These are phyloP conservation scores for Hiodon alosoides DNA, from an alignment of 2,113 vertebrate genomes.

Conservation along the genomic window DNA sequence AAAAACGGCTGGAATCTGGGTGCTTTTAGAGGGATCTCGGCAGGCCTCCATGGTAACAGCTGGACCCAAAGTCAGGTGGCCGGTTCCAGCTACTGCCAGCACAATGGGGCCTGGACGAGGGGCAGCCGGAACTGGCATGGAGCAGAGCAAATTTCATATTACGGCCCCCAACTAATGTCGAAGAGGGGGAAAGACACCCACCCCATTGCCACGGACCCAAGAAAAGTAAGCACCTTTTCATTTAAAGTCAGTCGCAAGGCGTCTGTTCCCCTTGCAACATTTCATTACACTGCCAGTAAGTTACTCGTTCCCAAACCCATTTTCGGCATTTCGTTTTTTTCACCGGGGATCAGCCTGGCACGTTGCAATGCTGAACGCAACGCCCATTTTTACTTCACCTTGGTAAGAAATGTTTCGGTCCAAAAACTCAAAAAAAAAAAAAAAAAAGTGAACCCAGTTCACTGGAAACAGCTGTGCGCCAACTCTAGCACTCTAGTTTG, in stretches of 20 bases:
- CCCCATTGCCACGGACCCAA: slow-evolving; percentile 12
- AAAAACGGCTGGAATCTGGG: background rate
- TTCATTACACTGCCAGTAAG: no score
- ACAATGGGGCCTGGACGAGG: slow-evolving; percentile 1
- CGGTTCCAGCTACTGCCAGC: background rate
- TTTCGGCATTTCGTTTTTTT: no score
- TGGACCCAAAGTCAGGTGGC: background rate
- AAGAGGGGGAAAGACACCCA: slow-evolving; percentile 8
- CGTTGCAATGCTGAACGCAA: background rate
- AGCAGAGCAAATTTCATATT: slow-evolving; percentile 12
- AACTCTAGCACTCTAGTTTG: background rate
- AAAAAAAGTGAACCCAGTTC: background rate
- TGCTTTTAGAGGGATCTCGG: background rate
- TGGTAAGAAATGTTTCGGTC: background rate
- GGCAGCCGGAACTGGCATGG: background rate
- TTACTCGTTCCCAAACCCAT: no score
- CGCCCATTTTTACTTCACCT: background rate
- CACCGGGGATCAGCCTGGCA: no score
- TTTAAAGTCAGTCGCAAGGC: slow-evolving; percentile 49
- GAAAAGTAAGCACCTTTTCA: slow-evolving; percentile 15
- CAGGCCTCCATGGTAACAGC: slow-evolving; percentile 7
- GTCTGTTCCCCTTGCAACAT: no score
- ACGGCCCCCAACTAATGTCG: slow-evolving; percentile 7
- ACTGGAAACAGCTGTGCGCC: background rate
- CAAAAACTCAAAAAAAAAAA: background rate